Evolutionary conservation across 2,888 invertebrate species (phyloP).

Genomic region (Pyrrhia umbra): DNA sequence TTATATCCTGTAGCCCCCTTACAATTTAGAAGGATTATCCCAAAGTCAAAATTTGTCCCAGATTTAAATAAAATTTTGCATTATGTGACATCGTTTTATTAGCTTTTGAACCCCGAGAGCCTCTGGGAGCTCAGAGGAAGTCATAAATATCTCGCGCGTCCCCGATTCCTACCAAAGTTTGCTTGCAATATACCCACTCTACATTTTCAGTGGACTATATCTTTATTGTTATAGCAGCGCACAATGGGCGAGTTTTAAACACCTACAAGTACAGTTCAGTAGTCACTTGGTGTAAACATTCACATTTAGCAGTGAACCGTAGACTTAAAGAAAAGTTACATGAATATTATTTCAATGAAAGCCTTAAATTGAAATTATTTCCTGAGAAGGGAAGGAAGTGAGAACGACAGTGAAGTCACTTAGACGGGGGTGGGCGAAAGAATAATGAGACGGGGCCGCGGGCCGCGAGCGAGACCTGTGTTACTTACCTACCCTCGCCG

Average conservation of each 20-base stretch:
- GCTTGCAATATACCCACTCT: conserved; percentile 73
- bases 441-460: conserved; percentile 79
- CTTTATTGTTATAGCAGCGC: conserved; percentile 65
- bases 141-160: conserved; percentile 83
- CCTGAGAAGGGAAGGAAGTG: conserved; percentile 82
- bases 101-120: conserved; percentile 81
- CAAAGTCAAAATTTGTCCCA: conserved; percentile 66
- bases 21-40: conserved; percentile 56
- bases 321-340: conserved; percentile 66
- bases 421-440: conserved; percentile 78
- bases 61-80: conserved; percentile 74
- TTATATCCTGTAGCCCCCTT: conserved; percentile 14
- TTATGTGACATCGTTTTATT: conserved; percentile 83
- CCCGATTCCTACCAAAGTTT: conserved; percentile 81
- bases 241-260: conserved; percentile 64
- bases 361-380: conserved; percentile 82
- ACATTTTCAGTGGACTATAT: conserved; percentile 67
- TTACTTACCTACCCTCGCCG: conserved; percentile 63
- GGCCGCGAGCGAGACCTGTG: conserved; percentile 69
- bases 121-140: conserved; percentile 78
- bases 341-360: conserved; percentile 77
- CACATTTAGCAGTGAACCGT: conserved; percentile 45
- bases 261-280: conserved; percentile 56
- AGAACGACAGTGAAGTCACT: conserved; percentile 84
- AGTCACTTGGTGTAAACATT: conserved; percentile 51